phyloP scores from a whole-genome alignment of 1,140 invertebrate species.

The Meloidogyne exigua region DNA sequence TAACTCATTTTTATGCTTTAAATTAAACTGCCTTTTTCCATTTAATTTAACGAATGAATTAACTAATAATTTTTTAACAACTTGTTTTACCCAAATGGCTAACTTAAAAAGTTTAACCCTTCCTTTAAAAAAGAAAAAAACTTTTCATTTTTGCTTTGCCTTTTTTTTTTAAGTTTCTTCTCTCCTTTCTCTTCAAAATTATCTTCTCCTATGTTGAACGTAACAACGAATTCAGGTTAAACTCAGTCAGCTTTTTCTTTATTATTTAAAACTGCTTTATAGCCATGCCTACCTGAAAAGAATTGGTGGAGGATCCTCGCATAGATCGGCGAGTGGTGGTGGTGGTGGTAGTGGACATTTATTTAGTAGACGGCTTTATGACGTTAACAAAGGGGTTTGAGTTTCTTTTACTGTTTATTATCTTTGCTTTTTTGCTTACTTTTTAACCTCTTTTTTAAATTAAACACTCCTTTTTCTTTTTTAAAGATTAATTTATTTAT shows the following conservation, averaged over 20 bases:
- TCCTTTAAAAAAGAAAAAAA: no score
- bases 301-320: not conserved
- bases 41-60: no score
- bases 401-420: not conserved
- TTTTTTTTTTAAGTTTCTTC: not conserved
- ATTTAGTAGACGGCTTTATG: slow-evolving; percentile 40
- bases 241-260: not conserved
- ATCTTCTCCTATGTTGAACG: slow-evolving; percentile 56
- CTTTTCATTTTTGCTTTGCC: slow-evolving; percentile 7
- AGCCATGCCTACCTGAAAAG: slow-evolving; percentile 25
- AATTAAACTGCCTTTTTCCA: no score
- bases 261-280: not conserved
- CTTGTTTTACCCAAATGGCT: no score
- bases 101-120: no score
- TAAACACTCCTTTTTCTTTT: no score
- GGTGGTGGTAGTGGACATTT: slow-evolving; percentile 28
- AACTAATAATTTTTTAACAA: no score
- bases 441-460: not conserved
- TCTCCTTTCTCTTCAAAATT: slow-evolving; percentile 44
- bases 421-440: not conserved
- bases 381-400: slow-evolving; percentile 34
- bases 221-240: slow-evolving; percentile 47
- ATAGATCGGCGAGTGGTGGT: slow-evolving; percentile 3
- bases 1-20: no score
- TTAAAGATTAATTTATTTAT: no score